Base-by-base conservation (phyloP, 2,113 vertebrate species). In the Caracal caracal region DNA sequence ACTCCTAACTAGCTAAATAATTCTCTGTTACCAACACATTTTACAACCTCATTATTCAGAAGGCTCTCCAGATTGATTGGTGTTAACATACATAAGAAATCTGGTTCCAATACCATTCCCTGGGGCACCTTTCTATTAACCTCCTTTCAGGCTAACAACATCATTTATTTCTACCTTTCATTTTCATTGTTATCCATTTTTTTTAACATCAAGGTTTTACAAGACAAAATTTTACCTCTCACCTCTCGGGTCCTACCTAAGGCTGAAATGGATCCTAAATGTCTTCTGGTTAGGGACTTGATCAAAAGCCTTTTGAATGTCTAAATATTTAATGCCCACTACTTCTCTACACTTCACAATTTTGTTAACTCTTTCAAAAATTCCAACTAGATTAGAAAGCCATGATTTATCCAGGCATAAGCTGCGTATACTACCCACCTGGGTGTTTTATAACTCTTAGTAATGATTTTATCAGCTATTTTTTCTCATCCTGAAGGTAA, bases 241-340 rank as follows among this genome's bases (percentile, higher is more conserved):
- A 96, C 92, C 90, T 97, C 90, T 88, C 78, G 87, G 84, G 89
- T 68, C n/a, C 75, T 51, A 78, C 53, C 53, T 90, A 91, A 85
- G 76, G 12, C 81, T 85, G 81, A 97, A 98, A 97, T 96, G 87
- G 95, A 95, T 95, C 87, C 90, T 97, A 96, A 97, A 86, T 94
- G 78, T 83, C 90, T 91, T 97, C 94, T 97, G 93, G 66, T 92
- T 96, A 97, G 75, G 30, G 33, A 22, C 68, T 96, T 97, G 93
- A 98, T 98, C 97, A 97, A 98, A 98, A 96, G 89, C 95, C 86
- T 97, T 97, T 98, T 96, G 93, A 98, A 97, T 95, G 78, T 91
- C 84, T 97, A 96, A 98, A 98, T 98, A 98, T 97, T 98, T 98
- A 97, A 98, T 97, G 97, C n/a, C 43, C 20, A 93, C 53, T 93